Conservation (phyloP, 2,888 invertebrate species). For the Athetis lepigone region DNA sequence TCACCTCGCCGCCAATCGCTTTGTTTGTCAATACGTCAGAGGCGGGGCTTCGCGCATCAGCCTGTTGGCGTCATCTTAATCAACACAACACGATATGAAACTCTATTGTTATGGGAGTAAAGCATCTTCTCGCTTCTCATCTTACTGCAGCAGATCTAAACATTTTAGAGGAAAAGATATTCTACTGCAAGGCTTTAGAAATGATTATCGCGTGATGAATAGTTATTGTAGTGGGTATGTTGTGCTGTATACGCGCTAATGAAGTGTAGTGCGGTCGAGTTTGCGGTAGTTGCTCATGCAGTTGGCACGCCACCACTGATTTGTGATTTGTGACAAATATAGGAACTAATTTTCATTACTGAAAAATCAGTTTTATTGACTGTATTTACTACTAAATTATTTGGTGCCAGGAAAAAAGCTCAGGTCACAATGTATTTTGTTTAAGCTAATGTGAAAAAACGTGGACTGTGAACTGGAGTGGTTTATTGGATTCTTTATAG, state of each 20-base stretch:
- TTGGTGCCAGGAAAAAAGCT: constrained; percentile 15
- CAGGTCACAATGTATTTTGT: constrained; percentile 42
- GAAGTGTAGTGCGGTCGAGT: constrained; percentile 86
- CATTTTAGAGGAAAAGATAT: constrained; percentile 65
- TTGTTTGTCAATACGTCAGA: constrained; percentile 81
- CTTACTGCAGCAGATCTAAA: constrained; percentile 47
- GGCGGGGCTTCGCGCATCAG: constrained; percentile 79
- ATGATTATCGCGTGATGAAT: constrained; percentile 64
- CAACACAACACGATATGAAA: constrained; percentile 23
- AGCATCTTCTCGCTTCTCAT: constrained; percentile 60
- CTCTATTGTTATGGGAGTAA: constrained; percentile 56
- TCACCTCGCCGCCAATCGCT: constrained; percentile 82
- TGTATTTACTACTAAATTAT: constrained; percentile 13
- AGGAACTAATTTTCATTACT: constrained; percentile 58
- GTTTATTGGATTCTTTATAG: constrained; percentile 47
- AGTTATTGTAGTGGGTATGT: constrained; percentile 76
- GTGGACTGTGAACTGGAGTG: constrained; percentile 62
- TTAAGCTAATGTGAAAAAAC: constrained; percentile 48
- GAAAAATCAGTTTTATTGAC: constrained; percentile 27
- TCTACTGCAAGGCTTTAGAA: constrained; percentile 68
- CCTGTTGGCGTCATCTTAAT: constrained; percentile 52
- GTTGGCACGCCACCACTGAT: constrained; percentile 87
- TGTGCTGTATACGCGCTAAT: constrained; percentile 87
- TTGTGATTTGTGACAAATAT: constrained; percentile 81
- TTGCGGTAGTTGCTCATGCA: constrained; percentile 88